phyloP scores from a whole-genome alignment of 2,888 invertebrate genomes.

The Branchipolynoe longqiensis region DNA sequence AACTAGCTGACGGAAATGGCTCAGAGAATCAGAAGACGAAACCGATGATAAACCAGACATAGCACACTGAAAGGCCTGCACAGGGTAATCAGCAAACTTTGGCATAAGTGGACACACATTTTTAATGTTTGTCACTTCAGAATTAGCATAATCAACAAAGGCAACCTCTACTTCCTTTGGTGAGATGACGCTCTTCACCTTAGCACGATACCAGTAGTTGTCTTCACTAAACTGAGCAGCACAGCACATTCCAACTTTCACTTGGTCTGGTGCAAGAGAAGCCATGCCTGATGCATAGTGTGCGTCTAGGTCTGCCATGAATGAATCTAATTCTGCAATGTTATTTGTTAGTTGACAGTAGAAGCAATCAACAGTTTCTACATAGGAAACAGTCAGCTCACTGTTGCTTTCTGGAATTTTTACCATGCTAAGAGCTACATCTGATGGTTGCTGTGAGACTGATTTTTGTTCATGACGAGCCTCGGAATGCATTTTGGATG shows the following conservation, averaged over 20 bases:
- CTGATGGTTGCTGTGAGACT: too few relatives aligned
- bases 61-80: constrained; percentile 17
- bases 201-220: constrained; percentile 77
- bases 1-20: constrained; percentile 19
- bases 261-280: not conserved
- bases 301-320: constrained; percentile 66
- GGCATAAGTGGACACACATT: constrained; percentile 27
- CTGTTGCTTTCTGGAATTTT: not conserved
- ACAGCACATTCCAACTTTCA: constrained; percentile 52
- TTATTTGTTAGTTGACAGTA: constrained; percentile 70
- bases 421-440: too few relatives aligned
- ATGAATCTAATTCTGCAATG: constrained; percentile 64
- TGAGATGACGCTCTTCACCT: constrained; percentile 65
- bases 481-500: not conserved
- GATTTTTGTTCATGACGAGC: not conserved
- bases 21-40: not conserved
- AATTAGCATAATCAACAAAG: constrained; percentile 81
- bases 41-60: not conserved
- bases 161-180: constrained; percentile 73
- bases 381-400: constrained; percentile 52
- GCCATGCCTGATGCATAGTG: constrained; percentile 54
- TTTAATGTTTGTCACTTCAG: constrained; percentile 69
- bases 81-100: constrained; percentile 19
- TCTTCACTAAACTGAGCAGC: constrained; percentile 74
- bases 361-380: constrained; percentile 65